phyloP scores from a whole-genome alignment of 2,888 invertebrate genomes.

The Gnatocerus cornutus region DNA sequence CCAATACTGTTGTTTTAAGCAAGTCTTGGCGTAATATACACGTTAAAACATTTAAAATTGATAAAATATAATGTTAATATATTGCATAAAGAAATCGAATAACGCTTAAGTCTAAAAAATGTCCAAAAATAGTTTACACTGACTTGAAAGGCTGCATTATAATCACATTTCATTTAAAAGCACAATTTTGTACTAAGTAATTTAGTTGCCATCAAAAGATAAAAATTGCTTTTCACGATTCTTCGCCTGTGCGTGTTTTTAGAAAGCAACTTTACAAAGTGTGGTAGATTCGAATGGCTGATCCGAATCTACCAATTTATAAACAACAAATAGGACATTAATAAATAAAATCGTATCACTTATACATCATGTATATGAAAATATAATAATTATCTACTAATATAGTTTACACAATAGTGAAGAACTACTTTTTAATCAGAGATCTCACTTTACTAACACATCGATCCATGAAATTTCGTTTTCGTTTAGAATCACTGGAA shows the following conservation, averaged over 20 bases:
- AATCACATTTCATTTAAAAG: constrained; percentile 61
- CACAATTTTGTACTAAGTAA: constrained; percentile 64
- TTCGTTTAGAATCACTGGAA: constrained; percentile 77
- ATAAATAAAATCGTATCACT: constrained; percentile 46
- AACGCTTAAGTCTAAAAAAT: constrained; percentile 47
- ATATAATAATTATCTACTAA: constrained; percentile 32
- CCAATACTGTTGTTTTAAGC: constrained; percentile 59
- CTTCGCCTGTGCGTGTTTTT: constrained; percentile 1
- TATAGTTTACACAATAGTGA: constrained; percentile 33
- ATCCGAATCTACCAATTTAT: constrained; percentile 23
- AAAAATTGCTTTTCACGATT: constrained; percentile 18
- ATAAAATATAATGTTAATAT: constrained; percentile 30
- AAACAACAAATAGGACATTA: constrained; percentile 51
- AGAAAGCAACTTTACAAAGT: constrained; percentile 28
- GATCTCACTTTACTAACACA: constrained; percentile 89
- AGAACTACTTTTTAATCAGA: constrained; percentile 73
- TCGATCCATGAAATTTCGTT: constrained; percentile 89
- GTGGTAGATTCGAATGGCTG: constrained; percentile 5
- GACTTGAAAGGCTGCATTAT: constrained; percentile 54
- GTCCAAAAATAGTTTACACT: constrained; percentile 55
- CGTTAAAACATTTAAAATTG: constrained; percentile 51
- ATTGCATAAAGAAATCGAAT: constrained; percentile 18
- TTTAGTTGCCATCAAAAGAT: constrained; percentile 61
- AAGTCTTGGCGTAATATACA: constrained; percentile 60
- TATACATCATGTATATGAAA: constrained; percentile 46